These are phyloP conservation scores for Agrochola lychnidis DNA, from an alignment of 2,888 invertebrate genomes.

Conservation along the genomic window DNA sequence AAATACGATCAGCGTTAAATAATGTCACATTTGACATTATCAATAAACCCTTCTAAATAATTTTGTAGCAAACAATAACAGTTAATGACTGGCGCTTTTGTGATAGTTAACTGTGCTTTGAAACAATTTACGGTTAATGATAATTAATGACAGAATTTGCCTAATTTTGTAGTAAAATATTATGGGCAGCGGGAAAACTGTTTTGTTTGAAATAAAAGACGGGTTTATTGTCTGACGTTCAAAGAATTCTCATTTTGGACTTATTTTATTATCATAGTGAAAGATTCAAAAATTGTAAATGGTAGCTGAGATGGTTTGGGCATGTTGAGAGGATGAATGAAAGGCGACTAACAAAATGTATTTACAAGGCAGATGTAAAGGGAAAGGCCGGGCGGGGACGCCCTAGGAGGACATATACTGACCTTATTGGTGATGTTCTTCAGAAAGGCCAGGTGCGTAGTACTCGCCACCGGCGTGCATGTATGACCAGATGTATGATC, in stretches of 20 bases:
- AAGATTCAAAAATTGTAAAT: too few species aligned
- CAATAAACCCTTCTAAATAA: conserved; percentile 18
- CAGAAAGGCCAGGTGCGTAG: too few species aligned
- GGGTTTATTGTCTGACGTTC: not conserved
- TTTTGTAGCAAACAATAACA: conserved; percentile 14
- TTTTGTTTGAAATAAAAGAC: conserved; percentile 18
- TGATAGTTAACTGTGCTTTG: conserved; percentile 8
- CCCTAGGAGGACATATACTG: too few species aligned
- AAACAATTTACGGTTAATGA: conserved; percentile 34
- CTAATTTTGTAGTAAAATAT: not conserved
- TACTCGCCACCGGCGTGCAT: too few species aligned
- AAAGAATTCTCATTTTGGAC: not conserved
- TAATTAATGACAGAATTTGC: conserved; percentile 21
- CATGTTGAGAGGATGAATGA: too few species aligned
- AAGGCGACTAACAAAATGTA: too few species aligned
- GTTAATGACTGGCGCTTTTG: conserved; percentile 23
- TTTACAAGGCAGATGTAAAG: too few species aligned
- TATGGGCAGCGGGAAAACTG: not conserved
- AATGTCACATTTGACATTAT: conserved; percentile 16
- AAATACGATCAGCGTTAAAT: conserved; percentile 20
- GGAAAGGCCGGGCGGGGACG: too few species aligned
- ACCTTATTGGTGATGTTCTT: too few species aligned
- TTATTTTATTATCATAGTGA: not conserved
- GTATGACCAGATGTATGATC: too few species aligned
- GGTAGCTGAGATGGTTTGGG: too few species aligned